Percentiles rank a stretch among this genome's conserved stretches.
phyloP scores from a whole-genome alignment of 1,140 invertebrate genomes.

The Rhopalosiphum padi region DNA sequence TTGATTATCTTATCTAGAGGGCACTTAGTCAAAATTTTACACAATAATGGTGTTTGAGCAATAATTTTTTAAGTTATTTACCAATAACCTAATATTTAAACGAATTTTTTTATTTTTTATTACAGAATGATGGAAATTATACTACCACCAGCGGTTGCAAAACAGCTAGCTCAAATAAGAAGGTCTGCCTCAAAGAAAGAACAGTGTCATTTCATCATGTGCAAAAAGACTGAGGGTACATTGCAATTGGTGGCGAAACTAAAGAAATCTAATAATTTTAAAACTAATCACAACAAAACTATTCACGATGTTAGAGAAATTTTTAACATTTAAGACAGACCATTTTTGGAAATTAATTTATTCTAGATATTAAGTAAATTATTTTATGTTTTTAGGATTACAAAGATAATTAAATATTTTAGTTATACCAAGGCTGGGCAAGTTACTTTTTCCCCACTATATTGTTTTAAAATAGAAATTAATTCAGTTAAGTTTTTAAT shows the following conservation, averaged over 20 bases:
- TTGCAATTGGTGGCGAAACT: constrained; percentile 44
- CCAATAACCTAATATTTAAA: too few species aligned
- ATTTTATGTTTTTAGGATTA: neutral
- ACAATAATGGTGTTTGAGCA: too few species aligned
- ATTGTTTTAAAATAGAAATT: too few species aligned
- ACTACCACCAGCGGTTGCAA: constrained; percentile 59
- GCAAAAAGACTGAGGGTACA: constrained; percentile 53
- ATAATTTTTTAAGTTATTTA: neutral
- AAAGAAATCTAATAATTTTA: neutral
- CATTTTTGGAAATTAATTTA: neutral
- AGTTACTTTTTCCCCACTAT: too few species aligned
- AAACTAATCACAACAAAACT: constrained; percentile 24
- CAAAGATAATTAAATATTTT: neutral
- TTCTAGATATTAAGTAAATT: neutral
- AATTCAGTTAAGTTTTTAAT: too few species aligned
- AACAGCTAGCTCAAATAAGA: constrained; percentile 59
- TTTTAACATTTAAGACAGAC: neutral
- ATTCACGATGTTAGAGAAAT: constrained; percentile 14
- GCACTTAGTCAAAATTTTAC: too few species aligned
- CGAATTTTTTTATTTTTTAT: neutral
- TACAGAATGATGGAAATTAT: constrained; percentile 60
- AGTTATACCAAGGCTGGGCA: neutral
- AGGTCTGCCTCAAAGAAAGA: constrained; percentile 58
- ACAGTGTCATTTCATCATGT: constrained; percentile 60
- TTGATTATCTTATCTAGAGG: neutral